phyloP scores from a whole-genome alignment of 2,888 invertebrate genomes.

The Cataglyphis albicans region DNA sequence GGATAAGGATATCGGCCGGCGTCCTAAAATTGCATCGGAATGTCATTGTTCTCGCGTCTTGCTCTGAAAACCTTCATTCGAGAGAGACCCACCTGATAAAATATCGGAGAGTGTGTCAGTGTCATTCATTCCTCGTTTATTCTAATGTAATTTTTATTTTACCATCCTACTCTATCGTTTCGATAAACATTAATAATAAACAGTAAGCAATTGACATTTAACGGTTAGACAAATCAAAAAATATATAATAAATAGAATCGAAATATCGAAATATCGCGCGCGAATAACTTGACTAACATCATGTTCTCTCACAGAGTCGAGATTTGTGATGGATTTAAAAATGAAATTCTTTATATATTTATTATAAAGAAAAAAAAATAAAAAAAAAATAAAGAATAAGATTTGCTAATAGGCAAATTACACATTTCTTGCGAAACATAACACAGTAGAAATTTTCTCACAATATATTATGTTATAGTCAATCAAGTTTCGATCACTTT shows the following conservation, averaged over 20 bases:
- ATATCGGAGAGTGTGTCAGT: not conserved
- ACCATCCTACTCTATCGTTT: not conserved
- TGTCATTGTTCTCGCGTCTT: not conserved
- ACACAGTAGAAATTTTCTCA: slow-evolving; percentile 32
- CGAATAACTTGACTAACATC: slow-evolving; percentile 22
- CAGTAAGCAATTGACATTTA: slow-evolving; percentile 24
- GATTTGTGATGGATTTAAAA: not conserved
- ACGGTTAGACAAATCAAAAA: slow-evolving; percentile 15
- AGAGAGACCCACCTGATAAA: slow-evolving; percentile 26
- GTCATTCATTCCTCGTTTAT: slow-evolving; percentile 28
- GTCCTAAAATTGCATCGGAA: slow-evolving; percentile 48
- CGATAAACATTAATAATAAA: not conserved
- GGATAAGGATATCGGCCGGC: slow-evolving; percentile 53
- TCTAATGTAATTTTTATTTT: not conserved
- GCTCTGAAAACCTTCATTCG: not conserved
- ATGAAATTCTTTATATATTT: not conserved
- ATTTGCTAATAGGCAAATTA: not conserved
- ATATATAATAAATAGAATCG: not conserved
- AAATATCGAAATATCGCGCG: slow-evolving; percentile 7
- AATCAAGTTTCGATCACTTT: not conserved
- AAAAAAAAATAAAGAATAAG: not conserved
- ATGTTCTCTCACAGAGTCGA: not conserved
- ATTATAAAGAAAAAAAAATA: not conserved
- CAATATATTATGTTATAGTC: not conserved
- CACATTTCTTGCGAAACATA: slow-evolving; percentile 7